Conservation (phyloP, 2,113 vertebrate genomes). For the Cephalophus harveyi region DNA sequence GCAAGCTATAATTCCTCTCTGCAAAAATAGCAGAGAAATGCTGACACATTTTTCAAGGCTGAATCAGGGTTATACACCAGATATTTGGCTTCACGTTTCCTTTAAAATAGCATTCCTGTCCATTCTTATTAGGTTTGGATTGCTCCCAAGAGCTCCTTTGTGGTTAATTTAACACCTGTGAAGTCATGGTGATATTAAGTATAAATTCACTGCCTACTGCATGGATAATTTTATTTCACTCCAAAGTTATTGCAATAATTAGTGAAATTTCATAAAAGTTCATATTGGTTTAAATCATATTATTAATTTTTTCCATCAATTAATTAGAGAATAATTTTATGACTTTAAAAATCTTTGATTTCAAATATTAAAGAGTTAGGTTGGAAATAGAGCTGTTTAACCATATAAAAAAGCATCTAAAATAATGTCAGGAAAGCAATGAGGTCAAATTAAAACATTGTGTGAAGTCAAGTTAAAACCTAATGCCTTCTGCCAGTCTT, state of each 20-base stretch:
- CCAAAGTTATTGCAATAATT: constrained; percentile 58
- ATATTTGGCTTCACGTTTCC: constrained; percentile 28
- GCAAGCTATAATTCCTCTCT: constrained; percentile 21
- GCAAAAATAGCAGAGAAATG: constrained; percentile 46
- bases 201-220: constrained; percentile 43
- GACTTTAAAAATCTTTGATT: constrained; percentile 25
- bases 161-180: constrained; percentile 58
- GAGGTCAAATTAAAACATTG: neutral
- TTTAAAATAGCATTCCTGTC: constrained; percentile 46
- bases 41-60: neutral
- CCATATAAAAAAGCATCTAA: neutral
- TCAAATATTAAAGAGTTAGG: neutral
- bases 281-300: constrained; percentile 38
- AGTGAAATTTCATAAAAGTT: constrained; percentile 51
- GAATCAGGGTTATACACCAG: constrained; percentile 28
- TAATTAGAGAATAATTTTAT: constrained; percentile 42
- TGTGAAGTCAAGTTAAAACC: neutral
- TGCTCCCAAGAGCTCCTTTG: constrained; percentile 39
- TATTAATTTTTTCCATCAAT: constrained; percentile 45
- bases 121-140: constrained; percentile 45
- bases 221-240: constrained; percentile 60
- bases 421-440: neutral
- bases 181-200: constrained; percentile 40
- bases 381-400: constrained; percentile 30
- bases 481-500: neutral